These are phyloP conservation scores for Lithophane semibrunnea DNA, from an alignment of 2,888 invertebrate species.

Conservation along the genomic window DNA sequence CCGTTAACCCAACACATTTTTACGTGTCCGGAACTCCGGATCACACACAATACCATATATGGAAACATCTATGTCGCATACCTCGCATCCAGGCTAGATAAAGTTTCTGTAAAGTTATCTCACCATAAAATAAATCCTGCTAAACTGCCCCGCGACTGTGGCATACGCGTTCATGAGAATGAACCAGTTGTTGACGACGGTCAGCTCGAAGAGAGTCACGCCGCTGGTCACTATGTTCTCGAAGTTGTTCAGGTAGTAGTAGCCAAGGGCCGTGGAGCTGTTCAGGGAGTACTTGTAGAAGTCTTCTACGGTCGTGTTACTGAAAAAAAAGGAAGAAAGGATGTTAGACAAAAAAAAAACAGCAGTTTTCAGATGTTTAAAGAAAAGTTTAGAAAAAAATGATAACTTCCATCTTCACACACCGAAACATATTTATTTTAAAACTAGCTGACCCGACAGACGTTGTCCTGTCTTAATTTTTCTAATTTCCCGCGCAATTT, in stretches of 20 bases:
- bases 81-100: no score
- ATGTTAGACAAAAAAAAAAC: background rate
- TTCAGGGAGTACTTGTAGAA: slow-evolving; percentile 94
- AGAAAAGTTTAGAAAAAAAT: no score
- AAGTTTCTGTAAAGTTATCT: background rate
- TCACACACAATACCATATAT: no score
- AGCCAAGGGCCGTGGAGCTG: slow-evolving; percentile 93
- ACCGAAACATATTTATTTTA: no score
- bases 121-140: slow-evolving; percentile 95
- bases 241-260: slow-evolving; percentile 97
- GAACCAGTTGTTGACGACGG: slow-evolving; percentile 98
- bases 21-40: no score
- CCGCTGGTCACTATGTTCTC: slow-evolving; percentile 94
- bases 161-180: slow-evolving; percentile 97
- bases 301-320: slow-evolving; percentile 95
- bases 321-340: slow-evolving; percentile 76
- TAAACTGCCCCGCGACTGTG: slow-evolving; percentile 92
- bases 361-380: background rate
- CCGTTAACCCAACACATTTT: no score
- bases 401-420: background rate
- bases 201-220: slow-evolving; percentile 96
- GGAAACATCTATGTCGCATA: no score
- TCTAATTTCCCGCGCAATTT: no score
- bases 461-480: no score
- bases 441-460: no score